Percentiles rank a stretch among this genome's conserved stretches.
These are phyloP conservation scores for Buathra laborator DNA, from an alignment of 2,888 invertebrate genomes.

Conservation along the genomic window DNA sequence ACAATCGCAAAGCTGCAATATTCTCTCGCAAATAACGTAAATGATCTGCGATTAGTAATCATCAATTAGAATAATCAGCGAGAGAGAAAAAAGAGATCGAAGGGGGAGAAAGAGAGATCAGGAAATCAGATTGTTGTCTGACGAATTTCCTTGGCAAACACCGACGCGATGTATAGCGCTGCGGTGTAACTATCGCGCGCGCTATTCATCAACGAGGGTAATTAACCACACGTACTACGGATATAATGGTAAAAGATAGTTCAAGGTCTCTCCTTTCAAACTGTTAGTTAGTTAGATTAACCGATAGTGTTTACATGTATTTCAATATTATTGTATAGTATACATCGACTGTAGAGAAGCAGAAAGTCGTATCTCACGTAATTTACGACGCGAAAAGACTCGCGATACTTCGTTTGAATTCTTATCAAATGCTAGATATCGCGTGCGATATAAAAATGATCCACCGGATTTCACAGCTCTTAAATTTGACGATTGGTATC, in stretches of 20 bases:
- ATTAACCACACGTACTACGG: slow-evolving; percentile 53
- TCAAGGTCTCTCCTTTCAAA: slow-evolving; percentile 50
- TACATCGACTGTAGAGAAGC: background rate
- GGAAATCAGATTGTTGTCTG: slow-evolving; percentile 19
- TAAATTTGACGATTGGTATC: too few relatives aligned
- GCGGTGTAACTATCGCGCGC: slow-evolving; percentile 22
- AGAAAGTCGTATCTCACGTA: too few relatives aligned
- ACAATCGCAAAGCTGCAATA: slow-evolving; percentile 90
- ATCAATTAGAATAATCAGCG: slow-evolving; percentile 18
- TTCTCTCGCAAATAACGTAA: slow-evolving; percentile 92
- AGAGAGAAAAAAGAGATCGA: background rate
- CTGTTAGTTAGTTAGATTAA: background rate
- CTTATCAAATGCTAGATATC: too few relatives aligned
- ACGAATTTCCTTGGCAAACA: slow-evolving; percentile 23
- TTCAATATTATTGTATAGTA: background rate
- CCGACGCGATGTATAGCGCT: slow-evolving; percentile 11
- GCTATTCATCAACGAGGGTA: slow-evolving; percentile 53
- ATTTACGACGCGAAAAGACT: too few relatives aligned
- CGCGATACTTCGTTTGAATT: too few relatives aligned
- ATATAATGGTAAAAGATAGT: slow-evolving; percentile 28
- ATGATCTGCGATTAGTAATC: slow-evolving; percentile 87
- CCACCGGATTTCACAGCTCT: too few relatives aligned
- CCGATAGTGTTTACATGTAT: background rate
- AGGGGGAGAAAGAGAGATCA: background rate
- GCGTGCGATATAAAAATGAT: too few relatives aligned